Base-by-base conservation (phyloP, 2,113 vertebrate genomes). In the Neodon shergylaensis region DNA sequence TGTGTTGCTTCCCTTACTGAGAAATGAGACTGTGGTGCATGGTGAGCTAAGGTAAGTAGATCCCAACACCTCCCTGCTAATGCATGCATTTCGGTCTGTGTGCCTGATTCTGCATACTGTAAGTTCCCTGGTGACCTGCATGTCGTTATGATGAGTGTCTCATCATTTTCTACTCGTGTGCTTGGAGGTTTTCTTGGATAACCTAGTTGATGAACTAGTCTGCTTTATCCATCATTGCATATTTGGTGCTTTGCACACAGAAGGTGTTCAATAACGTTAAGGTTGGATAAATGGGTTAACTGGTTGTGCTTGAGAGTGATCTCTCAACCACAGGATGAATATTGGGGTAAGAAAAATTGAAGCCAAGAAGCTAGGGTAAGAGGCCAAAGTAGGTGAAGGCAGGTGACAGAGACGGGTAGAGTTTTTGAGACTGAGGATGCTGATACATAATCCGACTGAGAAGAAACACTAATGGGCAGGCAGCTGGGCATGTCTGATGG, bases 1-100 rank as follows among this genome's bases (percentile, higher is more conserved):
- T 24, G 24, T n/a, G 26, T n/a, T 66, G 28, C 39, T 42, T 73
- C 47, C 61, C 58, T 84, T 73, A 58, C n/a, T 93, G 26, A 81
- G 63, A 1, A 33, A 24, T 47, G 19, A 47, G 47, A 87, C 1
- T 24, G 52, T 47, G n/a, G 4, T 39, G 0, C 49, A 1, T 11
- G 13, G 8, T 85, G 13, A 77, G 54, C 16, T 74, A 54, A 10
- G 33, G 14, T 11, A 65, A 54, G 7, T 7, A 85, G 84, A 70
- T 70, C 81, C n/a, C 24, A 91, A 58, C 21, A 61, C 68, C 21
- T 24, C 49, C 14, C 65, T 89, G 28, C 61, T 82, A 52, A 26
- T 0, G 13, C 7, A 6, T 21, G 19, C 26, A 44, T 65, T 33
- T 85, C 3, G 22, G 4, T 31, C n/a, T 74, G 61, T 84, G 39